These are phyloP conservation scores for Cryptus armator DNA, from an alignment of 2,888 invertebrate genomes.

Conservation along the genomic window DNA sequence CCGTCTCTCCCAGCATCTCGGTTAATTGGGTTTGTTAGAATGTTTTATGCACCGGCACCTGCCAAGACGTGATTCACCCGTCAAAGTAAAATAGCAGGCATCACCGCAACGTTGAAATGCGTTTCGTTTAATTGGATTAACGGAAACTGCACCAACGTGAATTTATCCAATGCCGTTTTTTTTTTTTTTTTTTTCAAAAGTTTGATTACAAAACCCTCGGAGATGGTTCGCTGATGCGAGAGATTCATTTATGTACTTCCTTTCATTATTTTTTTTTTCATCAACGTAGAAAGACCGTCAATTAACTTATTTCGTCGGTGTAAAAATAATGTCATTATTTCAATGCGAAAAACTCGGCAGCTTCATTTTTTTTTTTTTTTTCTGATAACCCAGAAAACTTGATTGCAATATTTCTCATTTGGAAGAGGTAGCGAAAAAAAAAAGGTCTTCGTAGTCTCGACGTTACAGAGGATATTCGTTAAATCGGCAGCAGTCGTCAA, in stretches of 20 bases:
- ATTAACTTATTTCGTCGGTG: neutral
- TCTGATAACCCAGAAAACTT: conserved; percentile 48
- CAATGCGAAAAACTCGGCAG: conserved; percentile 19
- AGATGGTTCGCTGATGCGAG: neutral
- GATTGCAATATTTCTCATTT: conserved; percentile 65
- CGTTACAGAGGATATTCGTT: conserved; percentile 48
- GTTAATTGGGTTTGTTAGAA: conserved; percentile 69
- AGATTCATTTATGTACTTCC: neutral
- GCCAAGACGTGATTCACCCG: conserved; percentile 66
- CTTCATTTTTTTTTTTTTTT: conserved; percentile 16
- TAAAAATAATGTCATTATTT: conserved; percentile 22
- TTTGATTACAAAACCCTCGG: neutral
- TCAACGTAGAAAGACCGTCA: too few relatives aligned
- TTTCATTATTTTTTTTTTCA: neutral
- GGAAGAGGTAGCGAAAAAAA: neutral
- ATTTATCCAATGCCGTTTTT: neutral
- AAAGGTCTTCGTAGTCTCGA: neutral
- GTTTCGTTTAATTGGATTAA: conserved; percentile 64
- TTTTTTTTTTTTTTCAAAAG: neutral
- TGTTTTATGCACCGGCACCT: conserved; percentile 68
- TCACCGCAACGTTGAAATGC: conserved; percentile 23
- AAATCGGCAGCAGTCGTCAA: conserved; percentile 53
- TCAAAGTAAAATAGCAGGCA: conserved; percentile 57
- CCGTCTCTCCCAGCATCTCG: conserved; percentile 25
- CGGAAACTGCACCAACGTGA: conserved; percentile 13